These are phyloP conservation scores for Psilanteris sp. DNA, from an alignment of 1,140 invertebrate genomes.

Conservation along the genomic window DNA sequence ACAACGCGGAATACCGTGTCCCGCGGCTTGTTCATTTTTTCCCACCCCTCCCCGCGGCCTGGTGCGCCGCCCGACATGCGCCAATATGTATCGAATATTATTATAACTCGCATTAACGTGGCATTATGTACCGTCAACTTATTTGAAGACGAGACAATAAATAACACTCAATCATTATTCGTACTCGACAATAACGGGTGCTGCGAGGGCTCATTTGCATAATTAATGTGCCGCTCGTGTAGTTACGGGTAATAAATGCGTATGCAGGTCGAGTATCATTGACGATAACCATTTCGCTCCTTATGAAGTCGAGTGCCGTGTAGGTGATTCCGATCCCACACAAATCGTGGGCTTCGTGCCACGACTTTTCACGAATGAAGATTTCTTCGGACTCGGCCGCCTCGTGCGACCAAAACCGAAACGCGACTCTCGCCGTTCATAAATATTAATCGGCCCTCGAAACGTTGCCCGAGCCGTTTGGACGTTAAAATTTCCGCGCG, in stretches of 20 bases:
- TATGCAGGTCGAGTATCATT: constrained; percentile 56
- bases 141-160: constrained; percentile 43
- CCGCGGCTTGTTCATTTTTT: constrained; percentile 33
- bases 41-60: neutral
- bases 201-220: constrained; percentile 41
- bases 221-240: constrained; percentile 44
- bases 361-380: constrained; percentile 57
- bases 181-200: constrained; percentile 31
- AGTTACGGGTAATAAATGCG: constrained; percentile 35
- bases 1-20: constrained; percentile 55
- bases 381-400: constrained; percentile 50
- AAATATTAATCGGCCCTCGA: constrained; percentile 41
- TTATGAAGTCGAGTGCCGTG: constrained; percentile 63
- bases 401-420: constrained; percentile 5
- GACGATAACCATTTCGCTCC: constrained; percentile 65
- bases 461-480: too few relatives aligned
- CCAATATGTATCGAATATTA: constrained; percentile 49
- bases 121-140: constrained; percentile 14
- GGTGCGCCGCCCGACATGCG: constrained; percentile 8
- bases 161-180: constrained; percentile 43
- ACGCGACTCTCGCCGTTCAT: constrained; percentile 15
- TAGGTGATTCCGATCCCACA: constrained; percentile 61
- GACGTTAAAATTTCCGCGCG: constrained; percentile 9
- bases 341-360: constrained; percentile 48
- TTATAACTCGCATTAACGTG: constrained; percentile 28